phyloP scores from a whole-genome alignment of 1,140 invertebrate species.

The Schlechtendalia chinensis region DNA sequence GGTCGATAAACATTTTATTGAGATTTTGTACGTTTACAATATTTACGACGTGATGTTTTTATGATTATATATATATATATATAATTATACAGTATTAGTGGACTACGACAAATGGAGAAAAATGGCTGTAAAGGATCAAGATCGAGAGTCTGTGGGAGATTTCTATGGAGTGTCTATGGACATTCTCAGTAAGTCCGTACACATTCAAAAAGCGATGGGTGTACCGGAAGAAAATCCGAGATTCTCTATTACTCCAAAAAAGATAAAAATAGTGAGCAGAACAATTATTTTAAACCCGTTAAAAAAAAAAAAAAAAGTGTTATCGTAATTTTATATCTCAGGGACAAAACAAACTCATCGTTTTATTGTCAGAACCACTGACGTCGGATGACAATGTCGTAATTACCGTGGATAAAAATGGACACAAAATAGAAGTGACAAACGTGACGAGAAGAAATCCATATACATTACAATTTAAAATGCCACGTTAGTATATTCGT shows the following conservation, averaged over 20 bases:
- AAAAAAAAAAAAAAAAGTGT: too few species aligned
- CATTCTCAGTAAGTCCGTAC: conserved; percentile 67
- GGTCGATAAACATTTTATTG: not conserved
- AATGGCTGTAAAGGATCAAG: conserved; percentile 73
- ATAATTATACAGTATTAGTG: conserved; percentile 7
- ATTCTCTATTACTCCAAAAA: conserved; percentile 76
- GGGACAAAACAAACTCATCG: conserved; percentile 80
- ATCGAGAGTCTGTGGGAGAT: conserved; percentile 76
- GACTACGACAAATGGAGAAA: conserved; percentile 72
- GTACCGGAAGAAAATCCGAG: conserved; percentile 63
- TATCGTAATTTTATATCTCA: conserved; percentile 54
- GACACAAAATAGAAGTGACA: conserved; percentile 71
- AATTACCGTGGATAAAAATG: conserved; percentile 74
- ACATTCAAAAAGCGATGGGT: conserved; percentile 60
- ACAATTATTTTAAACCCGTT: not conserved
- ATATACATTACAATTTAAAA: conserved; percentile 75
- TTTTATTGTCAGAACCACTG: conserved; percentile 73
- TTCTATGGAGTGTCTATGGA: conserved; percentile 74
- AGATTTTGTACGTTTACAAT: too few species aligned
- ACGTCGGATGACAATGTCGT: conserved; percentile 70
- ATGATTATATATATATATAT: not conserved
- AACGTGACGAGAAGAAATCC: conserved; percentile 76
- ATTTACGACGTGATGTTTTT: not conserved
- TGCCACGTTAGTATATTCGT: conserved; percentile 61
- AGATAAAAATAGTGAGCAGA: conserved; percentile 71